A percentile compares a stretch with the other conserved stretches of the same genome.
Conservation (phyloP, 2,113 vertebrate genomes). For the Otolemur garnettii region DNA sequence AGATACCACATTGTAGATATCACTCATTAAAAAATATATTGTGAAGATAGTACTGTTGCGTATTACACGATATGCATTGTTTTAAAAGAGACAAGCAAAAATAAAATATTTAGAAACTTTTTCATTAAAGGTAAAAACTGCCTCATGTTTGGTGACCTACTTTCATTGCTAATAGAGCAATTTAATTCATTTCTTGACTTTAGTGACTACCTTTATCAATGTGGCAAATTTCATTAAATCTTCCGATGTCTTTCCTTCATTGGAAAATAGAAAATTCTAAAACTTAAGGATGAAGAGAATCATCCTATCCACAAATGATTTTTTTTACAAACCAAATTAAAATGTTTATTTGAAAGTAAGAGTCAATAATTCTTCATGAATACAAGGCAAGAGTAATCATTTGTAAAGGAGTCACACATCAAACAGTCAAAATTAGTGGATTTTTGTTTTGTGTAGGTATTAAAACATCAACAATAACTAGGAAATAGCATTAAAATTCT, state of each 20-base stretch:
- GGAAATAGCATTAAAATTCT: constrained; percentile 22
- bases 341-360: constrained; percentile 54
- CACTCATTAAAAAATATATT: not conserved
- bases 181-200: not conserved
- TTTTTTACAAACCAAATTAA: constrained; percentile 61
- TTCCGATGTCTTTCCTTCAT: constrained; percentile 10
- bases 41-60: not conserved
- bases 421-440: not conserved
- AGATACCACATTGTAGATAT: not conserved
- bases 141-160: constrained; percentile 39
- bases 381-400: not conserved
- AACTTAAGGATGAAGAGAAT: not conserved
- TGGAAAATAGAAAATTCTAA: not conserved
- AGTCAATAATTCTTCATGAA: not conserved
- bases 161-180: not conserved
- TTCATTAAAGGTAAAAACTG: constrained; percentile 46
- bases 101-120: constrained; percentile 71
- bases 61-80: not conserved
- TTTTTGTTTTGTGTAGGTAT: constrained; percentile 21
- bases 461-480: constrained; percentile 61
- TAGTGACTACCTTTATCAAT: not conserved
- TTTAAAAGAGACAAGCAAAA: not conserved
- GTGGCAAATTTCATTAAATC: not conserved
- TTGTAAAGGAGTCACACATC: not conserved
- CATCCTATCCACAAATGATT: rapidly evolving